Conservation (phyloP, 2,113 vertebrate genomes). For the Xyrauchen texanus region DNA sequence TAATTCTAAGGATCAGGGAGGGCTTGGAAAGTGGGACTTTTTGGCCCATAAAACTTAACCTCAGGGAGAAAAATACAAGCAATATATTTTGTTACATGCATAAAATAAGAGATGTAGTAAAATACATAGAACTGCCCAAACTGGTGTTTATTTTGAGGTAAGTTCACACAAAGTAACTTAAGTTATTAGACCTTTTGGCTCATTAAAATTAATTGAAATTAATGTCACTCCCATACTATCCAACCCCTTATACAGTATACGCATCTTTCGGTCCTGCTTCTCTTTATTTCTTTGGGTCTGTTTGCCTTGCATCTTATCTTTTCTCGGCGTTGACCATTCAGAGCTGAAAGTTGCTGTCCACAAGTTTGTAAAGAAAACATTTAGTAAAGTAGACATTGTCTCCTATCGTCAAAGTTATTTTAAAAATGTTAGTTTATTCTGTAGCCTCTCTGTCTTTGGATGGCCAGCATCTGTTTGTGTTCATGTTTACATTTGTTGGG, state of each 20-base stretch:
- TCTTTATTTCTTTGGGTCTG: neutral
- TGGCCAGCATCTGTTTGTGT: constrained; percentile 20
- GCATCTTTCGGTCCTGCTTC: too few relatives aligned
- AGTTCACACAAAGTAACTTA: neutral
- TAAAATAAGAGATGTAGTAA: too few relatives aligned
- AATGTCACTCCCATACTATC: too few relatives aligned
- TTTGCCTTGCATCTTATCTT: neutral
- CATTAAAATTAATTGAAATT: neutral
- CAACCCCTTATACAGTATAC: too few relatives aligned
- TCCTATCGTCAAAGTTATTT: neutral
- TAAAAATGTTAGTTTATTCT: neutral
- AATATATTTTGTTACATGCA: too few relatives aligned
- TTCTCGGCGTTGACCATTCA: constrained; percentile 6
- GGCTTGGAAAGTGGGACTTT: too few relatives aligned
- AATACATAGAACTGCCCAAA: neutral
- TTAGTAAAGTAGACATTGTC: neutral
- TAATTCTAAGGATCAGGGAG: too few relatives aligned
- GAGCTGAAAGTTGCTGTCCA: neutral
- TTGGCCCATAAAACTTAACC: too few relatives aligned
- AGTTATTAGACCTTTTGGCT: too few relatives aligned
- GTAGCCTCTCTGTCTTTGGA: constrained; percentile 49
- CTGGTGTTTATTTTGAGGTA: neutral
- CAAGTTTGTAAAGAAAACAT: neutral
- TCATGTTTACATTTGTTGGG: constrained; percentile 50
- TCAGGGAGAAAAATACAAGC: too few relatives aligned